Conservation (phyloP, 2,888 invertebrate species). For the Eristalis pertinax region DNA sequence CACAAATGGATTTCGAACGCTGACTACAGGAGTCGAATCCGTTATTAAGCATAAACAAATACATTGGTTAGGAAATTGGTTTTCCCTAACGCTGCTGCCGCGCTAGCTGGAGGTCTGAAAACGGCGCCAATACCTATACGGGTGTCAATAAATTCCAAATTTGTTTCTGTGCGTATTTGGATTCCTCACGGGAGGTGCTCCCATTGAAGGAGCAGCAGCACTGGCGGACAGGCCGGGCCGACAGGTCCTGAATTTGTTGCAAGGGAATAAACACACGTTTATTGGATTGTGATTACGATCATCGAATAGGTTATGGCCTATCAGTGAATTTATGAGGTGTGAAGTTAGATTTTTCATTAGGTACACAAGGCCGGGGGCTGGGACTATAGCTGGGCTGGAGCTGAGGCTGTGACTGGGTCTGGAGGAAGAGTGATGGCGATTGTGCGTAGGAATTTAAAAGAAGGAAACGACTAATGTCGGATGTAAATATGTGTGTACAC, state of each 20-base stretch:
- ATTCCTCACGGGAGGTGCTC: neutral
- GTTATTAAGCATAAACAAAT: constrained; percentile 72
- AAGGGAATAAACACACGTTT: constrained; percentile 67
- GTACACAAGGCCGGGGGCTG: neutral
- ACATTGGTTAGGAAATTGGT: constrained; percentile 72
- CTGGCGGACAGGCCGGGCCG: neutral
- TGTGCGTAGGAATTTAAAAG: constrained; percentile 31
- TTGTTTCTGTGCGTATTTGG: constrained; percentile 43
- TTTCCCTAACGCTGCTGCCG: constrained; percentile 35
- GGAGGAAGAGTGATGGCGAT: neutral
- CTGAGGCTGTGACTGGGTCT: neutral
- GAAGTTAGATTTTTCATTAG: constrained; percentile 70
- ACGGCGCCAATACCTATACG: constrained; percentile 29
- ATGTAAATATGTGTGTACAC: neutral
- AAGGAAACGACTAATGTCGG: neutral
- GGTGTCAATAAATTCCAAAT: constrained; percentile 56
- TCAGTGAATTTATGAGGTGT: constrained; percentile 69
- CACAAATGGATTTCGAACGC: constrained; percentile 67
- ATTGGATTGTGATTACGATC: constrained; percentile 71
- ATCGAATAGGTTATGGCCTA: constrained; percentile 66
- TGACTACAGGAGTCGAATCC: constrained; percentile 63
- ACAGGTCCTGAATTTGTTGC: constrained; percentile 59
- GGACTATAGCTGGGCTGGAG: no score
- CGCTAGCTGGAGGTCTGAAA: constrained; percentile 4
- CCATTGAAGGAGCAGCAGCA: neutral